Evolutionary conservation across 2,797 vertebrate species (phyloP), one percentile per base, ranked within the genome.

Genomic region (Manis pentadactyla): DNA sequence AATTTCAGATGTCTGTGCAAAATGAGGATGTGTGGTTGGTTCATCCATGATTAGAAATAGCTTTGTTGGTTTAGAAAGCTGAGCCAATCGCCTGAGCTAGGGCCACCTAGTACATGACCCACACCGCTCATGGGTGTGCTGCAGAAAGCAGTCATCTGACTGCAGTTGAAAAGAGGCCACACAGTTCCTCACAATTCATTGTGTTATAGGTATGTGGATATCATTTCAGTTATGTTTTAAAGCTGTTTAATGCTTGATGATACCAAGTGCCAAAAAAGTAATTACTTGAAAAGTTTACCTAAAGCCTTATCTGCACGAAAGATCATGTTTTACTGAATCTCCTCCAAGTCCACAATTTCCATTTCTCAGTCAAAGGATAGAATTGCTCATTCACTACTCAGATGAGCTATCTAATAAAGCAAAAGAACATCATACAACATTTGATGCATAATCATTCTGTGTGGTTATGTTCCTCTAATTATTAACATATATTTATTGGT

Each of bases 1-100:
- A 85, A 81, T 87, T 96, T 81, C 94, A 92, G 61, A 81, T 42
- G 14, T 90, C 64, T 90, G 18, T 42, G 85, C 64, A 96, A 95
- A 92, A 95, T 84, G 74, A 90, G 49, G 39, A 59, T 46, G 17
- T 75, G 18, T 66, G n/a, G 0, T 17, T 85, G 49, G 64, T 75
- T 93, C 11, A 78, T 53, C 25, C 42, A 42, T 42, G 51, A 92
- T 69, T 42, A 61, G 68, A 77, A 92, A 86, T 31, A 69, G 39
- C 29, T 87, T 87, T 27, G 37, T 34, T 51, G 17, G 57, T 63
- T 42, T 63, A 51, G 59, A 53, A 87, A 64, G 19, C 29, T 31
- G 18, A 93, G 39, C 63, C 53, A 87, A 95, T 39, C 29, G 46
- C 34, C 21, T 93, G 53, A 69, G 34, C 53, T 29, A 88, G 19